Base-by-base conservation (phyloP, 2,113 vertebrate genomes). In the Scatophagus argus region DNA sequence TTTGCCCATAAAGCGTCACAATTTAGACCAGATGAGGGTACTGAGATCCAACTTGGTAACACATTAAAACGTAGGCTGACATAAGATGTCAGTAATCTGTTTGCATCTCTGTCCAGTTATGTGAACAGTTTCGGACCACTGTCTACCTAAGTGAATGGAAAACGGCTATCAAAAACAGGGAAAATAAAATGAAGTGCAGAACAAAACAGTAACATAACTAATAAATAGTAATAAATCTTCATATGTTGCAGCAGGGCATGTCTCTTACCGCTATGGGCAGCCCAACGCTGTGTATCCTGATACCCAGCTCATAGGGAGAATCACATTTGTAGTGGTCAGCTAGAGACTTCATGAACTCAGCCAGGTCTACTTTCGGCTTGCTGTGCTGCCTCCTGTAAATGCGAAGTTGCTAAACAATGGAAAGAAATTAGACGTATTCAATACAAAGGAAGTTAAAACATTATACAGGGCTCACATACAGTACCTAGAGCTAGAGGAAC, bases 321-420 rank as follows among this genome's bases (percentile, higher is more conserved):
- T 94, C 93, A 66, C 93, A 94, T 85, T 78, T 90, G 83, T 95
- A 93, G 55, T 94, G 92, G 67, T 96, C 94, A 2, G 94, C 83
- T 68, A 96, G 68, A 68, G 94, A 34, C 82, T 96, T 86, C 90
- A 96, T 61, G 25, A 96, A 96, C 43, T 95, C 95, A 2, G 93
- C 88, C 60, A 95, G 88, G 77, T 95, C 95, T 1, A 96, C 61
- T 77, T 84, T 94, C 2, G 19, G 39, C 27, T 67, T 84, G 8
- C 0, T 64, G 2, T 54, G 3, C 31, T 38, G 81, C 78, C 6
- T 92, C 74, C 83, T 82, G 66, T 91, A 96, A 11, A 47, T 31
- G 14, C 88, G 87, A 38, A 96, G 90, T 86, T 91, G 93, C 95
- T 95, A 51, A 36, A 88, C 3, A 62, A 51, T 52, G 13, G 29